Conservation (phyloP, 2,113 vertebrate species). For the Promerops cafer region DNA sequence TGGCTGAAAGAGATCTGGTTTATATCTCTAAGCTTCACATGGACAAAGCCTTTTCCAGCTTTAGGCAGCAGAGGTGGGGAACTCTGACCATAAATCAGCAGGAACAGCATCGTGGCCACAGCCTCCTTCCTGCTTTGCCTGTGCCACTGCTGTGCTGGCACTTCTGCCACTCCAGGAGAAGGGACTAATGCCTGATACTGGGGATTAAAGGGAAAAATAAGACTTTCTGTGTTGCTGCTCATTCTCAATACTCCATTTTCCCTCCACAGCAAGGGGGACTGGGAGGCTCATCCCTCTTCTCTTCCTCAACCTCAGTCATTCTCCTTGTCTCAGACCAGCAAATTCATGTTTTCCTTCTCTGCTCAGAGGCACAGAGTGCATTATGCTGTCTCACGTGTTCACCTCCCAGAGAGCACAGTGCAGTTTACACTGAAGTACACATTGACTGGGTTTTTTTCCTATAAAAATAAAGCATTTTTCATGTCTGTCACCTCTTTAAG, state of each 20-base stretch:
- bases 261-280: background rate
- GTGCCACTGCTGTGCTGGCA: background rate
- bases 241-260: background rate
- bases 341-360: background rate
- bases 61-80: background rate
- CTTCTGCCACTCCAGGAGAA: background rate
- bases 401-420: background rate
- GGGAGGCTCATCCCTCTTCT: background rate
- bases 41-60: background rate
- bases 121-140: background rate
- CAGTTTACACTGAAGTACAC: background rate
- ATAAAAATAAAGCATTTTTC: background rate
- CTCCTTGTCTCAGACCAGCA: background rate
- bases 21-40: background rate
- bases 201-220: background rate
- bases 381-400: accelerated
- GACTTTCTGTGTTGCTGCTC: accelerated
- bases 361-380: background rate
- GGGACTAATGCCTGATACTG: accelerated
- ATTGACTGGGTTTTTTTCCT: background rate
- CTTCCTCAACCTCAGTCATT: background rate
- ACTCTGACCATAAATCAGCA: background rate
- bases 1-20: background rate
- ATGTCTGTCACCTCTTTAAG: background rate
- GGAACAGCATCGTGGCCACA: accelerated